Evolutionary conservation across 2,888 invertebrate genomes (phyloP).

Genomic region (Leptopterna dolabrata): DNA sequence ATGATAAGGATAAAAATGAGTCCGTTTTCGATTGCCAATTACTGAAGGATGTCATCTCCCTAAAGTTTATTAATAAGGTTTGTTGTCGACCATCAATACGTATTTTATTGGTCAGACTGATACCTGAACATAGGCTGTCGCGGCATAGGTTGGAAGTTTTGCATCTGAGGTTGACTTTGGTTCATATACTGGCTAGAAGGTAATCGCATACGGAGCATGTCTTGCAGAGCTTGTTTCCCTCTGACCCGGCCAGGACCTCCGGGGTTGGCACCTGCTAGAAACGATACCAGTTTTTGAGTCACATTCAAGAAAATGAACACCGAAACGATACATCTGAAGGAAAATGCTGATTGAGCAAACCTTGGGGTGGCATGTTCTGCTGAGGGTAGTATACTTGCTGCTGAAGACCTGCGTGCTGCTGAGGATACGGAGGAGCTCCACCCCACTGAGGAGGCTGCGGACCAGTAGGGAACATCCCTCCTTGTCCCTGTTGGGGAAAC

Average conservation of each 20-base stretch:
- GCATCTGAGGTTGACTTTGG: slow-evolving; percentile 62
- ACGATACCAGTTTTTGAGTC: no score
- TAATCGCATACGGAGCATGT: slow-evolving; percentile 81
- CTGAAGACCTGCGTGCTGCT: slow-evolving; percentile 51
- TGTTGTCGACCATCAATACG: not conserved
- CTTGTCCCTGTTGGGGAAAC: slow-evolving; percentile 60
- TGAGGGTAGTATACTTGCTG: slow-evolving; percentile 65
- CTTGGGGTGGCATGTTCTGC: slow-evolving; percentile 65
- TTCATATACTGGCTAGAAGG: slow-evolving; percentile 69
- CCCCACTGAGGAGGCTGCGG: slow-evolving; percentile 64
- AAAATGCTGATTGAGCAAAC: slow-evolving; percentile 4
- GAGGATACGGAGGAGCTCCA: slow-evolving; percentile 65
- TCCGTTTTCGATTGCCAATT: no score
- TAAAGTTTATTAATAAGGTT: not conserved
- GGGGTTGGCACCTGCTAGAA: slow-evolving; percentile 42
- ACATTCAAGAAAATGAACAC: not conserved
- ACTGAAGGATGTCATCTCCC: no score
- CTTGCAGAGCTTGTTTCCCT: slow-evolving; percentile 83
- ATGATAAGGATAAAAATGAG: not conserved
- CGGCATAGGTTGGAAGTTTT: slow-evolving; percentile 67
- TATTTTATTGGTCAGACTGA: not conserved
- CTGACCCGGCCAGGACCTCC: slow-evolving; percentile 67
- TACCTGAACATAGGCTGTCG: slow-evolving; percentile 68
- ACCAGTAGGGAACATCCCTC: slow-evolving; percentile 64
- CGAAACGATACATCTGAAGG: not conserved